A percentile compares a stretch with the other conserved stretches of the same genome.
Evolutionary conservation across 92 coral and sea anemone genomes (phyloP).

Genomic region (Parazoanthus darwini): DNA sequence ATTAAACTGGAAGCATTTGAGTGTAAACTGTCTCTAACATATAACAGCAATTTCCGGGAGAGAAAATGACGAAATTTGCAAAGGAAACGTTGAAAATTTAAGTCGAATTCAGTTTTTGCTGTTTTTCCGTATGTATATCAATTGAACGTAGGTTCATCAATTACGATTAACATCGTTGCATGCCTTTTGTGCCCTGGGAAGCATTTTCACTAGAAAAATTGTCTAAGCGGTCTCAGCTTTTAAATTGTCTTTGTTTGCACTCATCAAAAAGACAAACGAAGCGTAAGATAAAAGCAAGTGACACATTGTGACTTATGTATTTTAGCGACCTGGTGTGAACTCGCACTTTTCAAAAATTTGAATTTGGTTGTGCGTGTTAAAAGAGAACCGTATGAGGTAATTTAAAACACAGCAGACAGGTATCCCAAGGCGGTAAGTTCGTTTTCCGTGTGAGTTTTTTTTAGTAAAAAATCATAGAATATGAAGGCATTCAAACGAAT

Average conservation of each 20-base stretch:
- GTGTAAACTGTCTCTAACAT: neutral
- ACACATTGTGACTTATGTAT: neutral
- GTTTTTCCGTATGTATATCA: neutral
- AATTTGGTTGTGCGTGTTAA: neutral
- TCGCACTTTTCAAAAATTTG: neutral
- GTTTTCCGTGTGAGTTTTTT: neutral
- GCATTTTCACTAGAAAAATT: neutral
- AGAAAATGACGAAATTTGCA: neutral
- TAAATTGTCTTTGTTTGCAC: neutral
- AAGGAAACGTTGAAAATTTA: neutral
- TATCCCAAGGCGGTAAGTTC: neutral
- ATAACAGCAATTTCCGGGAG: neutral
- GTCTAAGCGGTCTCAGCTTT: neutral
- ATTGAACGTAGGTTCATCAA: neutral
- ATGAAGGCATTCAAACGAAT: neutral
- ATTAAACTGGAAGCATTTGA: too few species aligned
- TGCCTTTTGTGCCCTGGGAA: neutral
- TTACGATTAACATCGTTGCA: neutral
- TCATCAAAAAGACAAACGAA: neutral
- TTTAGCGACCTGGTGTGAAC: neutral
- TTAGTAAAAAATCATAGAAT: neutral
- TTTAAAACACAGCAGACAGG: neutral
- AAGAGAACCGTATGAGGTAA: neutral
- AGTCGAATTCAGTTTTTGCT: neutral
- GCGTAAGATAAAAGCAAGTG: neutral